Evolutionary conservation across 2,113 vertebrate species (phyloP).

Genomic region (Pelusios castaneus): DNA sequence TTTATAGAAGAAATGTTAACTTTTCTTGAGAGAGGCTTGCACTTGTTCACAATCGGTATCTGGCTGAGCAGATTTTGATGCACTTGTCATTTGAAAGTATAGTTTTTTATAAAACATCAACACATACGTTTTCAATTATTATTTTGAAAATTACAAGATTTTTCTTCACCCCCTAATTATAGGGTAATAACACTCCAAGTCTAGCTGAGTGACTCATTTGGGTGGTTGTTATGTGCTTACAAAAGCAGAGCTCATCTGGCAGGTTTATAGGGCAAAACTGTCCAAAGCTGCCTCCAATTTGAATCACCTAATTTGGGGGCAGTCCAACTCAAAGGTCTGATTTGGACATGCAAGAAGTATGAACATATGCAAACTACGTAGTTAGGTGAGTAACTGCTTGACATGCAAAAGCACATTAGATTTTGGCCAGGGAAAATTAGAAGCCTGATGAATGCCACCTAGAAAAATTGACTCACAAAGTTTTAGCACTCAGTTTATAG

Average conservation of each 20-base stretch:
- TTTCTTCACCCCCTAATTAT: constrained; percentile 70
- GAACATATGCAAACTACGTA: constrained; percentile 36
- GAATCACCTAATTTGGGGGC: neutral
- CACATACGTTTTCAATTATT: constrained; percentile 70
- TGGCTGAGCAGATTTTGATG: constrained; percentile 45
- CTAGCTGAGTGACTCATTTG: constrained; percentile 70
- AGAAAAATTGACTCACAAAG: neutral
- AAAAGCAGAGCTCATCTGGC: constrained; percentile 53
- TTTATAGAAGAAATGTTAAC: constrained; percentile 42
- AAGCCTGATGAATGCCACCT: constrained; percentile 13
- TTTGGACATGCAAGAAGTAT: neutral
- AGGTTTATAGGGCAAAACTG: constrained; percentile 25
- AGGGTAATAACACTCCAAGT: constrained; percentile 60
- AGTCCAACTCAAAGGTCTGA: neutral
- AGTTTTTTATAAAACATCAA: constrained; percentile 48
- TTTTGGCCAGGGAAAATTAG: constrained; percentile 22
- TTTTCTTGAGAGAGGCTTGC: constrained; percentile 23
- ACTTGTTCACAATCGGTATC: constrained; percentile 51
- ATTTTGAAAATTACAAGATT: constrained; percentile 74
- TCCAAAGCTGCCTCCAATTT: constrained; percentile 40
- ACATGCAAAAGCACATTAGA: constrained; percentile 3
- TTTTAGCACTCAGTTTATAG: constrained; percentile 38
- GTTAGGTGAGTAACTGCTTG: neutral
- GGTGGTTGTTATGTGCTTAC: constrained; percentile 70
- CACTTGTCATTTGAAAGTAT: constrained; percentile 56